Evolutionary conservation across 1,140 invertebrate species (phyloP), one percentile per base, ranked within the genome.

Genomic region (Drosophila murphyi): DNA sequence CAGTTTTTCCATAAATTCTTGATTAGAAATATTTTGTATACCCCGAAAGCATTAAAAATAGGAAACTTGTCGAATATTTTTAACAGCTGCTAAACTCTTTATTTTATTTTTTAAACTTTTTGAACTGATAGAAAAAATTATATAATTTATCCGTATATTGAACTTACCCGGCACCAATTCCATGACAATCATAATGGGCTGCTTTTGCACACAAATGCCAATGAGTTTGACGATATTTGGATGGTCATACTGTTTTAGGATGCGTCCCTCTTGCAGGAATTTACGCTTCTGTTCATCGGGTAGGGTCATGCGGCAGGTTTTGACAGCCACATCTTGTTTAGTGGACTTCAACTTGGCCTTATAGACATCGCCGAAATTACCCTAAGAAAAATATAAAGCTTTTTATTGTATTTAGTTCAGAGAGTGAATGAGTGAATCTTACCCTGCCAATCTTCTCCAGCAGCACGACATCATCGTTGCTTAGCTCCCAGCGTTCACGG

Each of bases 141-240:
- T 20, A 20, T 20, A 20, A 20, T 20, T 20, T 20, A 20, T 20
- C 1, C 20, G 28, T 7, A 6, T 31, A 35, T 6, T 2, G n/a
- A 20, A 52, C 78, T 39, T 43, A 85, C 85, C 78, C 4, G 89
- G 72, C 50, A 90, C 82, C 59, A 87, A 51, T 93, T 99, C 98
- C 98, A 99, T 99, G 28, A 99, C 97, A 88, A 99, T 99, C 98
- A 99, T 99, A 55, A 99, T 98, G 0, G 98, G 98, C 87, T 99
- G 98, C 89, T 99, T 98, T 92, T 99, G 98, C 52, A 99, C 98
- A 85, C 98, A 98, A 80, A 99, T 99, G 28, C 98, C 98, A 78
- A 99, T 98, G n/a, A 99, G 95, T 85, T 97, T 96, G 5, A 98
- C 98, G 80, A 98, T 97, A 93, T 99, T 99, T 0, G 97, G 97